Base-by-base conservation (phyloP, 2,888 invertebrate species). In the Eupithecia inturbata region DNA sequence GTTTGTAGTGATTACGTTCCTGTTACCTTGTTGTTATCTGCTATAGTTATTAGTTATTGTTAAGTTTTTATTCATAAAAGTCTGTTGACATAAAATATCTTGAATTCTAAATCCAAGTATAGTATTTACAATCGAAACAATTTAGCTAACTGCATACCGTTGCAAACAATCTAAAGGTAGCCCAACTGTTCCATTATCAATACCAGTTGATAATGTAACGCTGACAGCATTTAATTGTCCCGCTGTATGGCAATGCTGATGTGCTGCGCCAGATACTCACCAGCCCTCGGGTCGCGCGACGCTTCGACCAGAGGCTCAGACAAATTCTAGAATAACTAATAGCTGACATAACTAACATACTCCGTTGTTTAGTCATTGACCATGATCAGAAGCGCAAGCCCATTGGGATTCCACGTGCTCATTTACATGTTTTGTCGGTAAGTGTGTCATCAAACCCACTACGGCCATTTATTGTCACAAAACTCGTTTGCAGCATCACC, bases 401-500 rank as follows among this genome's bases (percentile, higher is more conserved):
- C 22, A 22, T 64, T 31, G 63, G 33, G n/a, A 64, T 64, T 31
- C 39, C 64, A 64, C 33, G n/a, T 6, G 36, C 39, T 64, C 16
- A 64, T 64, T 64, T 22, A 22, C 31, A 64, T 64, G 22, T 12
- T 64, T 39, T 64, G 64, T 64, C 64, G 64, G 64, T 64, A 39
- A 64, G 36, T n/a, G 36, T 64, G 64, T 64, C 64, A 64, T 57
- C 33, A 57, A 68, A 68, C n/a, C 36, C 53, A n/a, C n/a, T 31
- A 63, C 2, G 4, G 33, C 0, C 49, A 53, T 22, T n/a, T 53
- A 22, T 53, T 53, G 49, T 53, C 49, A 53, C 49, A 22, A n/a
- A 53, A 53, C 49, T 53, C 3, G 49, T 53, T 53, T 53, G 22
- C 3, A 53, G n/a, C n/a, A 49, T 49, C 49, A 49, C n/a, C 0